Conservation (phyloP, 2,888 invertebrate species). For the Apodemia duryi region DNA sequence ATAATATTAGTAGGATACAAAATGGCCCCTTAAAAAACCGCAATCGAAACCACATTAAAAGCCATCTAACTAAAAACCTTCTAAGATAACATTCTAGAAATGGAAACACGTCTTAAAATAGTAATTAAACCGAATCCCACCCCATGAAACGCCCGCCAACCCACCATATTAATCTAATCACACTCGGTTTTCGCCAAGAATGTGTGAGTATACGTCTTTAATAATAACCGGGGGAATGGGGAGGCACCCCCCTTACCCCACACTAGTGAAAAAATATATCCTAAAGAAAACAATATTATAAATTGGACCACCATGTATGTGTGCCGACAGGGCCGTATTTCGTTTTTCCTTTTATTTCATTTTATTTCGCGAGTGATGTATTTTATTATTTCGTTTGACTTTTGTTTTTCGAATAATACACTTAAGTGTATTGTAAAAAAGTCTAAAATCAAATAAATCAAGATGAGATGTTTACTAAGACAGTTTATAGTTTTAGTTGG, state of each 20-base stretch:
- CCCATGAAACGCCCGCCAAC: slow-evolving; percentile 22
- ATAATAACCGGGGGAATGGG: slow-evolving; percentile 68
- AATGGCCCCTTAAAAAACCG: not conserved
- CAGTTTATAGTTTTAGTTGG: slow-evolving; percentile 28
- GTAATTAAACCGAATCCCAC: slow-evolving; percentile 20
- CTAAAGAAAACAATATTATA: slow-evolving; percentile 79
- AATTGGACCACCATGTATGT: slow-evolving; percentile 66
- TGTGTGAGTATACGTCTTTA: slow-evolving; percentile 79
- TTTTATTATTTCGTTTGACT: slow-evolving; percentile 43
- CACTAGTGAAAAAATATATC: slow-evolving; percentile 79
- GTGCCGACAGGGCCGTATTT: slow-evolving; percentile 41
- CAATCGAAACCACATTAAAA: slow-evolving; percentile 5
- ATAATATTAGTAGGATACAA: not conserved
- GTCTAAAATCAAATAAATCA: slow-evolving; percentile 10
- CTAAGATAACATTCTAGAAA: slow-evolving; percentile 11
- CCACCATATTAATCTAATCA: slow-evolving; percentile 77
- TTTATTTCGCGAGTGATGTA: slow-evolving; percentile 65
- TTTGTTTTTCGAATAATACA: slow-evolving; percentile 17
- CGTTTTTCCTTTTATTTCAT: slow-evolving; percentile 67
- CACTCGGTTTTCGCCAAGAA: slow-evolving; percentile 66
- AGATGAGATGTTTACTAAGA: slow-evolving; percentile 21
- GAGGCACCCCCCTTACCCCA: slow-evolving; percentile 40
- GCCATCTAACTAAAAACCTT: slow-evolving; percentile 1
- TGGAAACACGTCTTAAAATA: slow-evolving; percentile 11
- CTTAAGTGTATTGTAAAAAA: slow-evolving; percentile 13